phyloP scores from a whole-genome alignment of 1,140 invertebrate species.

The Caenorhabditis briggsae region DNA sequence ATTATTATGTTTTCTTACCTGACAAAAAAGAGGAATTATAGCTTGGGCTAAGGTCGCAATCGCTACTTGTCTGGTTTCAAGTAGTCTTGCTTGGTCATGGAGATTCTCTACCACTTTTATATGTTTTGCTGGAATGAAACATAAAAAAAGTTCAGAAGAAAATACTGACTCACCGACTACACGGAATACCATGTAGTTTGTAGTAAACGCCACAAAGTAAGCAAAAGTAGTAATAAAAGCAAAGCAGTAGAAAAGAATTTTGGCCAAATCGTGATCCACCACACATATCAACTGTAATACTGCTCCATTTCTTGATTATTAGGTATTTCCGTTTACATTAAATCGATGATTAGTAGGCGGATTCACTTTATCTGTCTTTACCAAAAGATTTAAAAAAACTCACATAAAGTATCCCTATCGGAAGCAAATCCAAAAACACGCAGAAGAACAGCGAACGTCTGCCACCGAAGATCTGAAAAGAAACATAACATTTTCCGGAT shows the following conservation, averaged over 20 bases:
- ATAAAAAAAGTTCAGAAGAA: neutral
- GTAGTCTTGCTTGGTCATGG: conserved; percentile 68
- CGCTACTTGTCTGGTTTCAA: conserved; percentile 72
- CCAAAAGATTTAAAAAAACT: neutral
- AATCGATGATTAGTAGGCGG: no score
- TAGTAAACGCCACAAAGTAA: conserved; percentile 71
- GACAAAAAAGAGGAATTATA: conserved; percentile 70
- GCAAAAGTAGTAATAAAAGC: conserved; percentile 69
- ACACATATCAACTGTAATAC: conserved; percentile 67
- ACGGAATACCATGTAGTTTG: conserved; percentile 71
- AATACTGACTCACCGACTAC: conserved; percentile 63
- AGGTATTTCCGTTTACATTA: neutral
- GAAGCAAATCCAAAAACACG: conserved; percentile 65
- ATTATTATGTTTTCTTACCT: conserved; percentile 63
- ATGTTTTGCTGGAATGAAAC: conserved; percentile 61
- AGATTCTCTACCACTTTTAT: conserved; percentile 71
- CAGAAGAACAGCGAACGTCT: conserved; percentile 69
- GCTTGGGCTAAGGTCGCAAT: conserved; percentile 73
- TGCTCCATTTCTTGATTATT: neutral
- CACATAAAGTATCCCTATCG: conserved; percentile 66
- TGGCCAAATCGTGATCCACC: conserved; percentile 67
- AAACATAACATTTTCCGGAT: conserved; percentile 29
- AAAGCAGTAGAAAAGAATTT: conserved; percentile 70
- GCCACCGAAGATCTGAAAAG: conserved; percentile 66
- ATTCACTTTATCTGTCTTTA: no score